Base-by-base conservation (phyloP, 2,113 vertebrate species). In the Ciconia boyciana region DNA sequence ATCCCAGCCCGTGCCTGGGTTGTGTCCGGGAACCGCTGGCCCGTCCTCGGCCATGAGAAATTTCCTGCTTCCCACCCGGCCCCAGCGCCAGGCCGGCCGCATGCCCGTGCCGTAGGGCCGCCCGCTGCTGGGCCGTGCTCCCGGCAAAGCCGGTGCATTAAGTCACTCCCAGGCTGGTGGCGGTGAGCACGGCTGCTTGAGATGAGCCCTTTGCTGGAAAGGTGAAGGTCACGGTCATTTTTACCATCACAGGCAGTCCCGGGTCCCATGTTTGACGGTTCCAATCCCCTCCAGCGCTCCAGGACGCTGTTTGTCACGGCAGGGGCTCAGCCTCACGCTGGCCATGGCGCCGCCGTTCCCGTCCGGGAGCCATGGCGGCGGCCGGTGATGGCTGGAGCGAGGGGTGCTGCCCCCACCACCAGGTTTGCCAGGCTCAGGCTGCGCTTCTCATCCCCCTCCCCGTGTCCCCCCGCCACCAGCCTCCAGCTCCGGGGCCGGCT, bases 361-460 rank as follows among this genome's bases (percentile, higher is more conserved):
- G 0, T 0, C n/a, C 0, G 7, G 31, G 58, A 62, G 17, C 39
- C 1, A 0, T 0, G 6, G 18, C 0, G 1, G 17, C 8, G 72
- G 64, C 65, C 3, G 3, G 26, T 10, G 55, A 15, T 7, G 44
- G 21, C 16, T 11, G 0, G 21, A 46, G 12, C 2, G 0, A 58
- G 11, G 17, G 13, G 4, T 32, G 18, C 54, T 24, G 60, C 5
- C 14, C 66, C n/a, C 1, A 3, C 41, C 7, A 16, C 31, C 2
- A 1, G 39, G 7, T 31, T 83, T 39, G 11, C 62, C 1, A 1
- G 46, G n/a, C n/a, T 48, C 29, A 0, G 1, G 36, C 34, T 60
- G 34, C 1, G 5, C 39, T 54, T 51, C 49, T 78, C 9, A 2
- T 13, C 52, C 11, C 20, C 15, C 9, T 84, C 49, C 69, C 13